phyloP scores from a whole-genome alignment of 2,113 vertebrate species.

The Forbesichthys agassizii region DNA sequence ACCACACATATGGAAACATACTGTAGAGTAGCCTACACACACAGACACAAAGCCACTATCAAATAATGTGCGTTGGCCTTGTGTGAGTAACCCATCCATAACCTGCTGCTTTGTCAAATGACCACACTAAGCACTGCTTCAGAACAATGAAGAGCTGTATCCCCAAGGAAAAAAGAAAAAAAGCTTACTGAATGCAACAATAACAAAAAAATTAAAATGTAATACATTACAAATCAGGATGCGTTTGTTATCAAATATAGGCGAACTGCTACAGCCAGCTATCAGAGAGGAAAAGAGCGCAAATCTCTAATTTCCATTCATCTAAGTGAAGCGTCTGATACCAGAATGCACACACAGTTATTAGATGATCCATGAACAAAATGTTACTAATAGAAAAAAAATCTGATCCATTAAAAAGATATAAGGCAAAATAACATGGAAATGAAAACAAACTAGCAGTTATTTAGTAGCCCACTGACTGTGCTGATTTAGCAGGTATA shows the following conservation, averaged over 20 bases:
- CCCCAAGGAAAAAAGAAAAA: background rate
- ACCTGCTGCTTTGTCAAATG: slow-evolving; percentile 6
- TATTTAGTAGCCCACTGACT: no score
- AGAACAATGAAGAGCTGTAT: slow-evolving; percentile 9
- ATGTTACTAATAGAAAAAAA: background rate
- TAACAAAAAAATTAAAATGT: no score
- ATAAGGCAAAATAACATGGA: no score
- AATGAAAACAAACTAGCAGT: no score
- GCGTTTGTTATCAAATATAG: no score
- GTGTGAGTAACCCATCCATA: no score
- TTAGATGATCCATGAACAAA: background rate
- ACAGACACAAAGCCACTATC: background rate
- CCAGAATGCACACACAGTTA: background rate
- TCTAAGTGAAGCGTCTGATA: background rate
- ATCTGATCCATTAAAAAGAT: no score
- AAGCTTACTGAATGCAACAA: background rate
- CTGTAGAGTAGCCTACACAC: background rate
- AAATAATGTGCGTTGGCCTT: slow-evolving; percentile 1
- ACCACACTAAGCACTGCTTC: background rate
- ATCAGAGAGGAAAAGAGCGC: background rate
- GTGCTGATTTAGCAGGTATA: background rate
- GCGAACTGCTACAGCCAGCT: no score
- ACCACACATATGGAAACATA: background rate
- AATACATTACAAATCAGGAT: background rate
- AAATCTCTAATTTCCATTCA: background rate